phyloP scores from a whole-genome alignment of 2,797 vertebrate genomes.

The Dryobates pubescens region DNA sequence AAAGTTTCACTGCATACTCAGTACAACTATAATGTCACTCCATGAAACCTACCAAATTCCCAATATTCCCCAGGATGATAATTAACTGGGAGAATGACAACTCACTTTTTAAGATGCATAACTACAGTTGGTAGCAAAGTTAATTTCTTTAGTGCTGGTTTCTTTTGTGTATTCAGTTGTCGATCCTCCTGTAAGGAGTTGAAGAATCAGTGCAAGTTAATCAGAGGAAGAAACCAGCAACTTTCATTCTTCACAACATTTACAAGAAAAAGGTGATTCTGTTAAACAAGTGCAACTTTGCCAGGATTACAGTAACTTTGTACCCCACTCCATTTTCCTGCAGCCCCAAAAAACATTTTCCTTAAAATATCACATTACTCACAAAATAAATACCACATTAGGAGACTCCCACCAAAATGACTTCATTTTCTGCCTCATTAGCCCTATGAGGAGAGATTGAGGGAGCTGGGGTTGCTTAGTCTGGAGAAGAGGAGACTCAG shows the following conservation, averaged over 20 bases:
- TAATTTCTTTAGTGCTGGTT: conserved; percentile 95
- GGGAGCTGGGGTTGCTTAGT: too few relatives aligned
- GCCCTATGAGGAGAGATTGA: too few relatives aligned
- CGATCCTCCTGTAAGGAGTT: conserved; percentile 88
- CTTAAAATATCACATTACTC: background rate
- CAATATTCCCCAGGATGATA: background rate
- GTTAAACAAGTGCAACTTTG: background rate
- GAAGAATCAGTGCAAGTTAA: conserved; percentile 17
- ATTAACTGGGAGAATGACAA: background rate
- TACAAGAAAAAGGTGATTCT: background rate
- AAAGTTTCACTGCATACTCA: background rate
- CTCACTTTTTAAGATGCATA: conserved; percentile 98
- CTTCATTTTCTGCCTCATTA: background rate
- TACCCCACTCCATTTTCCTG: background rate
- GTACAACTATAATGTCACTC: background rate
- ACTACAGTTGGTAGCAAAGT: conserved; percentile 95
- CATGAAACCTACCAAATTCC: background rate
- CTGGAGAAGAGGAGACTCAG: too few relatives aligned
- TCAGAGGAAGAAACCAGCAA: background rate
- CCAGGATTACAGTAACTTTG: background rate
- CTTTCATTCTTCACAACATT: background rate
- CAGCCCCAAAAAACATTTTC: background rate
- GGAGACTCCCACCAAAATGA: background rate
- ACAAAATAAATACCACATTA: background rate
- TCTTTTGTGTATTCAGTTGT: conserved; percentile 94